Evolutionary conservation across 2,113 vertebrate species (phyloP), one percentile per base, ranked within the genome.

Genomic region (Petrocephalus zakoni): DNA sequence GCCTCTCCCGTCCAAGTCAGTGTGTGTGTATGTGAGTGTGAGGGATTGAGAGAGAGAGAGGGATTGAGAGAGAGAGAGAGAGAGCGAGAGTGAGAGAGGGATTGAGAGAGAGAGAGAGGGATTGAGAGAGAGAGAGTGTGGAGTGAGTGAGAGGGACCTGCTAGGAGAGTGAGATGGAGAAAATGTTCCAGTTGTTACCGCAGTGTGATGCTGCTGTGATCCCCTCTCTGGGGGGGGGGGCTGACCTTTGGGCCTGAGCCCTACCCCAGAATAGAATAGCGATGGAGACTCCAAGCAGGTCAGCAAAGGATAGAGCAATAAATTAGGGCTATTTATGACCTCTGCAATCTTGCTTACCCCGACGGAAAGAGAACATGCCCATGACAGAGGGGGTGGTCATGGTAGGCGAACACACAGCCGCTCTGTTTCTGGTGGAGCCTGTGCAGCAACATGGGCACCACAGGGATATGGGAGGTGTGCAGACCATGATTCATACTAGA

Each of bases 161-260:
- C 34, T 84, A 90, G 89, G 88, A 88, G 81, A 49, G 47, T 68
- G 55, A 47, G 3, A 90, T 85, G 87, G 53, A 56, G 89, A 91
- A 88, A 90, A 85, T 55, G 89, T 84, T 37, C 56, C 37, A 64
- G 56, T 64, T 64, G 87, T 90, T 93, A 92, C 91, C 90, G 91
- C 90, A 87, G 91, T 89, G 90, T 89, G 91, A 89, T 93, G 88
- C 90, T 90, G 86, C 89, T 75, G 89, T 94, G 93, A 94, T 92
- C 90, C 5, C 88, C 72, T 52, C 87, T 87, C 52, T 75, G 7
- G 64, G 87, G 55, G 85, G 49, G 68, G 46, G 87, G 82, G 51
- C 52, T 86, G 58, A 78, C 83, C 25, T 82, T 49, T 85, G 86
- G 55, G 21, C 34, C 29, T 64, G 34, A 78, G 29, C 86, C 37